These are phyloP conservation scores for Ganaspis sp. DNA, from an alignment of 1,140 invertebrate genomes.

Conservation along the genomic window DNA sequence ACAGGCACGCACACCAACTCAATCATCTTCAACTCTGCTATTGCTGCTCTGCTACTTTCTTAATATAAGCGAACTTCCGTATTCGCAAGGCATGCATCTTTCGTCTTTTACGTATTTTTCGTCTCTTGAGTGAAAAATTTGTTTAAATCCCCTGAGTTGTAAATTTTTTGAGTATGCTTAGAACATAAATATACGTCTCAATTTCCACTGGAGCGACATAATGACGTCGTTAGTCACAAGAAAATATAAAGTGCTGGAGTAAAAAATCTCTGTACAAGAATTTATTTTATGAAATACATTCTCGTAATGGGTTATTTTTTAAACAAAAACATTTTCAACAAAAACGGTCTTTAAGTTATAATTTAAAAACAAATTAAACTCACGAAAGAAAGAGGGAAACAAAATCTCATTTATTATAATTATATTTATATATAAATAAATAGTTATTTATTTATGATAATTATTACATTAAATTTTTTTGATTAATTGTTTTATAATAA, in stretches of 20 bases:
- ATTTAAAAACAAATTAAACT: too few relatives aligned
- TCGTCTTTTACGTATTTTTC: slow-evolving; percentile 3
- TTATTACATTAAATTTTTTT: too few relatives aligned
- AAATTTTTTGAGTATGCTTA: neutral
- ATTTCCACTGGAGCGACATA: neutral
- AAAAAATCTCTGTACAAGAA: neutral
- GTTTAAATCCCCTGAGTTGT: slow-evolving; percentile 12
- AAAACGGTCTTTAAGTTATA: too few relatives aligned
- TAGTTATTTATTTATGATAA: too few relatives aligned
- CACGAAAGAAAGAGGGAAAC: too few relatives aligned
- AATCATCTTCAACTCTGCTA: slow-evolving; percentile 5
- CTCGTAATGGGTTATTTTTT: too few relatives aligned
- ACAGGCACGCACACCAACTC: slow-evolving; percentile 10
- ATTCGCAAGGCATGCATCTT: neutral
- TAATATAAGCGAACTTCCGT: slow-evolving; percentile 6
- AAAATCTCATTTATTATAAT: too few relatives aligned
- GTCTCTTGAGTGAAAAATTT: neutral
- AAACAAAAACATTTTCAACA: too few relatives aligned
- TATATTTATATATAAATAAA: too few relatives aligned
- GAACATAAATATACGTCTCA: slow-evolving; percentile 4
- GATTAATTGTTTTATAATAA: too few relatives aligned
- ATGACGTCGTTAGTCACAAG: slow-evolving; percentile 20
- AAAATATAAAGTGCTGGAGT: neutral
- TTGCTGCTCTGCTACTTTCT: neutral
- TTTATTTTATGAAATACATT: neutral